Evolutionary conservation across 2,797 vertebrate species (phyloP).

Genomic region (Sitta carolinensis): DNA sequence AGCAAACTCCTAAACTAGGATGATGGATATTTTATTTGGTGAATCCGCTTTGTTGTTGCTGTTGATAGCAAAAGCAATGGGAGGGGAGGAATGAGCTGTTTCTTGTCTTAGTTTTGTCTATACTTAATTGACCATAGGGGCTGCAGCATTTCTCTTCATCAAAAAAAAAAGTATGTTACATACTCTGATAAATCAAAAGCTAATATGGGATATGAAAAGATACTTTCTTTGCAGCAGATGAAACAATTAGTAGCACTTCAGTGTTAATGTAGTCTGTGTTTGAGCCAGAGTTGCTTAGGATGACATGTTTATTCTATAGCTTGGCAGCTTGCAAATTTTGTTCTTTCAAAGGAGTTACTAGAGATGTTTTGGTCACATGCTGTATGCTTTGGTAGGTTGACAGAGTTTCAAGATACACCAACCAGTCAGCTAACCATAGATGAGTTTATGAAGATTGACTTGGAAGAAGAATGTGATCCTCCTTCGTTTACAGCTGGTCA

Average conservation of each 20-base stretch:
- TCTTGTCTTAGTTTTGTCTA: background rate
- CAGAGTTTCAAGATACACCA: slow-evolving; percentile 94
- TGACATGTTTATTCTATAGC: background rate
- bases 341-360: background rate
- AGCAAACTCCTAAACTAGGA: background rate
- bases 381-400: slow-evolving; percentile 78
- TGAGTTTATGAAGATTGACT: slow-evolving; percentile 92
- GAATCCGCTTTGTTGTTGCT: background rate
- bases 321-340: background rate
- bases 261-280: slow-evolving; percentile 10
- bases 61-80: background rate
- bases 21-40: background rate
- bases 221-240: slow-evolving; percentile 6
- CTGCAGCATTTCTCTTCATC: background rate
- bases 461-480: slow-evolving; percentile 94
- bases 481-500: slow-evolving; percentile 90
- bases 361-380: background rate
- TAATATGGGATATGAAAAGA: slow-evolving; percentile 14
- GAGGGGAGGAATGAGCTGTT: background rate
- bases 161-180: background rate
- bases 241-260: slow-evolving; percentile 24
- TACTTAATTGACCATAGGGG: background rate
- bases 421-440: slow-evolving; percentile 95
- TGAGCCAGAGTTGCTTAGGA: background rate
- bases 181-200: background rate